Evolutionary conservation across 2,113 vertebrate genomes (phyloP).

Genomic region (Clarias gariepinus): DNA sequence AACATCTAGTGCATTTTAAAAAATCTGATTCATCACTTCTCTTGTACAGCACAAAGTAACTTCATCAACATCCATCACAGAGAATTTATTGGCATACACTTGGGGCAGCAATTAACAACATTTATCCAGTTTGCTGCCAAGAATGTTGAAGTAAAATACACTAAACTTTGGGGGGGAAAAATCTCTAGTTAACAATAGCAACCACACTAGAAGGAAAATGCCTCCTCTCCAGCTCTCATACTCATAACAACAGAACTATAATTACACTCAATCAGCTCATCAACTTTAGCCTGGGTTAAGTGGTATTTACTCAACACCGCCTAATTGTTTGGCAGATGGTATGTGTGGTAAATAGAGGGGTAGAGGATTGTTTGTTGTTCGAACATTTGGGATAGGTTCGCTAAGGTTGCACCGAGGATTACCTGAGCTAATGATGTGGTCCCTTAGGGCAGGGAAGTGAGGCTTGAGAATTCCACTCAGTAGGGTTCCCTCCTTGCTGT

Average conservation of each 20-base stretch:
- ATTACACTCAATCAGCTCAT: slow-evolving; percentile 60
- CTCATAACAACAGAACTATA: slow-evolving; percentile 52
- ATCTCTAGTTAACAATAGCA: background rate
- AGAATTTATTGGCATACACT: background rate
- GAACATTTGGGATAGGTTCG: slow-evolving; percentile 43
- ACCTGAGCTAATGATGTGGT: slow-evolving; percentile 46
- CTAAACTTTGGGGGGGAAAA: background rate
- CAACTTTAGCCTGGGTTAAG: slow-evolving; percentile 57
- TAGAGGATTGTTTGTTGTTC: slow-evolving; percentile 47
- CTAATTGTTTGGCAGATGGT: slow-evolving; percentile 59
- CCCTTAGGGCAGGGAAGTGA: slow-evolving; percentile 46
- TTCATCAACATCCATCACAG: background rate
- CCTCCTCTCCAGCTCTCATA: slow-evolving; percentile 46
- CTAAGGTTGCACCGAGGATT: slow-evolving; percentile 43
- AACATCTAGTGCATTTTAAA: background rate
- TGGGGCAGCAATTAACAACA: background rate
- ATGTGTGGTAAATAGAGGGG: slow-evolving; percentile 47
- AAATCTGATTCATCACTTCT: slow-evolving; percentile 12
- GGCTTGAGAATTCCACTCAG: slow-evolving; percentile 41
- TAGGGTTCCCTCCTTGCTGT: slow-evolving; percentile 12
- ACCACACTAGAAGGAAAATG: slow-evolving; percentile 38
- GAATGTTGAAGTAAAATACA: slow-evolving; percentile 12
- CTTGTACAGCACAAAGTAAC: background rate
- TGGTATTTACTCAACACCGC: slow-evolving; percentile 56
- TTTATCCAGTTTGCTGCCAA: background rate